A percentile compares a stretch with the other conserved stretches of the same genome.
These are phyloP conservation scores for Danaus melanippus DNA, from an alignment of 1,140 invertebrate genomes.

Conservation along the genomic window DNA sequence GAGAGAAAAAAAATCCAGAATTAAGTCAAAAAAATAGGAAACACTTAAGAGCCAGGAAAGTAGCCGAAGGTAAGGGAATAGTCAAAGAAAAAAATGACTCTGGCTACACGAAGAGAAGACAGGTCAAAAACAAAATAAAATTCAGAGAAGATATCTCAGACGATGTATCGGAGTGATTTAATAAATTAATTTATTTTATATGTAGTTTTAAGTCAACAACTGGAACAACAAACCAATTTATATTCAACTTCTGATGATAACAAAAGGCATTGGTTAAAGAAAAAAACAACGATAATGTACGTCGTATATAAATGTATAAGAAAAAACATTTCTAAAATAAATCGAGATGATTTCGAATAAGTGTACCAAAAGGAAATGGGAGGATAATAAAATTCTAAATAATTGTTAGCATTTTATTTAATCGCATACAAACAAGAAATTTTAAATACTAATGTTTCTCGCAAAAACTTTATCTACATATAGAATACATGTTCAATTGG, in stretches of 20 bases:
- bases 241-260: no score
- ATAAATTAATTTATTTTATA: conserved; percentile 20
- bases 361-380: no score
- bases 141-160: conserved; percentile 55
- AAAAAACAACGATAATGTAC: no score
- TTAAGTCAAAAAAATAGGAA: conserved; percentile 35
- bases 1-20: conserved; percentile 28
- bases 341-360: no score
- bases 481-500: not conserved
- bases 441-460: conserved; percentile 23
- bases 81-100: conserved; percentile 52
- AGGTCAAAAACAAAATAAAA: conserved; percentile 53
- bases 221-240: no score
- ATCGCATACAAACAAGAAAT: conserved; percentile 31
- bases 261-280: no score
- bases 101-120: conserved; percentile 31
- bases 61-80: conserved; percentile 41
- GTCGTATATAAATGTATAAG: no score
- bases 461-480: conserved; percentile 22
- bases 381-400: no score
- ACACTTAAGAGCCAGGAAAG: conserved; percentile 31
- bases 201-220: no score
- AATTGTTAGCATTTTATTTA: conserved; percentile 14
- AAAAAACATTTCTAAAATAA: no score
- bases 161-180: conserved; percentile 60